Evolutionary conservation across 2,797 vertebrate genomes (phyloP), one percentile per base, ranked within the genome.

Genomic region (Phaenicophaeus curvirostris): DNA sequence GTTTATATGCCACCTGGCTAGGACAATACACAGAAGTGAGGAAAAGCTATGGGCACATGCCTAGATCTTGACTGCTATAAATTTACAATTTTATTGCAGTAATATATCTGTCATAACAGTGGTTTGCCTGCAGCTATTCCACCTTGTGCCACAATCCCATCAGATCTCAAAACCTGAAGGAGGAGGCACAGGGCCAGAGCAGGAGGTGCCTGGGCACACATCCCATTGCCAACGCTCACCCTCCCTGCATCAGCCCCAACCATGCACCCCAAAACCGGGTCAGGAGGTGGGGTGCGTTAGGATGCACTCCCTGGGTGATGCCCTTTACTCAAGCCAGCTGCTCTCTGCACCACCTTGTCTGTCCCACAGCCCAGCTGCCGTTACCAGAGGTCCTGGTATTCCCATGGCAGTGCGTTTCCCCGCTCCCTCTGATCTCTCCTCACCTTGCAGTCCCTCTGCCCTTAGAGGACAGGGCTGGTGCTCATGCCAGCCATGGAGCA

Each of bases 61-160:
- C 71, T 73, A 59, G 48, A 62, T 80, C 65, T 67, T 42, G 57
- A 69, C 59, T 82, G 53, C n/a, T 74, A 82, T 89, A 91, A 89
- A 96, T 83, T 37, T 37, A 4, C 53, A n/a, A 71, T 87, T 94
- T 94, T 77, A 94, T 86, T 94, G 80, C 83, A 58, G 71, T 61
- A 84, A 79, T 82, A 53, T 39, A 87, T 78, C 93, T 88, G 74
- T 86, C 67, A 21, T 24, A 93, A 85, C 58, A 91, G 61, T 33
- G 50, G 93, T 85, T 78, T 74, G 79, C 87, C 83, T 54, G 65
- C 11, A 3, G 94, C 80, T 90, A 46, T 71, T 85, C 69, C 67
- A 76, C 54, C 57, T 44, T 39, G 24, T 65, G 67, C 59, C 71
- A 75, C 1, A 3, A 86, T 84, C 71, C 57, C 67, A 85, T 57